A percentile compares a stretch with the other conserved stretches of the same genome.
Evolutionary conservation across 92 coral and sea anemone genomes (phyloP).

Genomic region (Palythoa heliodiscus): DNA sequence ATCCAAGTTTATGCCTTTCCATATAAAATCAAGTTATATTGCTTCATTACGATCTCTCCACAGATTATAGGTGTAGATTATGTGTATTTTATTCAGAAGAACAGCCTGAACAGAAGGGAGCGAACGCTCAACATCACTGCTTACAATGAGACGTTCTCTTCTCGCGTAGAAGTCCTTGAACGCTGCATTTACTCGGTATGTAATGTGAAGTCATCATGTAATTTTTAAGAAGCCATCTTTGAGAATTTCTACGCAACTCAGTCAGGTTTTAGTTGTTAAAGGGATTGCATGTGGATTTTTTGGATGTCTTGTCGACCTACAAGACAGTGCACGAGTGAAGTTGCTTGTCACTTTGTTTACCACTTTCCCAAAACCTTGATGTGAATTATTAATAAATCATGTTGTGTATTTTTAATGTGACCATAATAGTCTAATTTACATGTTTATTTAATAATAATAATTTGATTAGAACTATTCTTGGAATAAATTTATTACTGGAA

Average conservation of each 20-base stretch:
- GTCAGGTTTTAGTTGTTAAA: background rate
- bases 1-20: background rate
- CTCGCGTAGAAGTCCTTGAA: constrained; percentile 86
- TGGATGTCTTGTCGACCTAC: too few species aligned
- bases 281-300: background rate
- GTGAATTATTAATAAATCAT: constrained; percentile 23
- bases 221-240: background rate
- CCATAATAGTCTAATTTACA: background rate
- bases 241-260: background rate
- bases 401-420: constrained; percentile 42
- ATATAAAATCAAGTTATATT: background rate
- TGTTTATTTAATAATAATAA: too few species aligned
- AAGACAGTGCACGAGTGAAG: background rate
- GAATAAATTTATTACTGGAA: too few species aligned
- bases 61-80: constrained; percentile 96
- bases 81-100: constrained; percentile 94
- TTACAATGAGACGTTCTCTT: constrained; percentile 92
- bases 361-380: background rate
- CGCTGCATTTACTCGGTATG: constrained; percentile 94
- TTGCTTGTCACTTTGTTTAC: constrained; percentile 19
- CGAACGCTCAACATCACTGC: constrained; percentile 89
- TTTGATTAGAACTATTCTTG: too few species aligned
- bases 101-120: constrained; percentile 81
- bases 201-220: background rate
- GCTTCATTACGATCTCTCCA: constrained; percentile 1